These are phyloP conservation scores for Steinernema khuongi DNA, from an alignment of 1,140 invertebrate species.

Conservation along the genomic window DNA sequence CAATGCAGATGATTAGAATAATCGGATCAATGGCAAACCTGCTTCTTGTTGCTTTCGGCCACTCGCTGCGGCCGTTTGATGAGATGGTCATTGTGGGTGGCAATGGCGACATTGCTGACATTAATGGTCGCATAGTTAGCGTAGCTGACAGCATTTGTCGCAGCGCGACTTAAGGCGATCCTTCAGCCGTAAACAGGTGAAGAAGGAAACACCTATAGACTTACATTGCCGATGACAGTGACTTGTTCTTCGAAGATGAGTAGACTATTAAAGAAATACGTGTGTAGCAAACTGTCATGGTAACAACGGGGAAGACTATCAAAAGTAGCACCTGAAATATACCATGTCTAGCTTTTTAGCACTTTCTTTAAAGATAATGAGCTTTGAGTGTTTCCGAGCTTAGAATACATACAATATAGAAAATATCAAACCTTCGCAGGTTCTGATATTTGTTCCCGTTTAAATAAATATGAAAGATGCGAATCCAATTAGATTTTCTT, in stretches of 20 bases:
- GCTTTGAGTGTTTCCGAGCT: too few species aligned
- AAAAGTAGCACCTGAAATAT: constrained; percentile 32
- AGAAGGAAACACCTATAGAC: background rate
- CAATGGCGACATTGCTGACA: background rate
- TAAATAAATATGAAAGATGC: too few species aligned
- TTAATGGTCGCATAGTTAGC: constrained; percentile 36
- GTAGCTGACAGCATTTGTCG: constrained; percentile 40
- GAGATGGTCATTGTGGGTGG: background rate
- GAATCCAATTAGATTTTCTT: too few species aligned
- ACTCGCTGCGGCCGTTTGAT: constrained; percentile 27
- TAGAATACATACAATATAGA: too few species aligned
- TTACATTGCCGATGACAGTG: constrained; percentile 36
- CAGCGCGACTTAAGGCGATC: constrained; percentile 39
- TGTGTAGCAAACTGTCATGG: constrained; percentile 41
- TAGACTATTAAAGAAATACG: constrained; percentile 40
- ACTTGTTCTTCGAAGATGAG: constrained; percentile 39
- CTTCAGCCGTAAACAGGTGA: constrained; percentile 21
- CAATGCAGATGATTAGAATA: too few species aligned
- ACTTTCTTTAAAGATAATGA: too few species aligned
- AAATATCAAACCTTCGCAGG: too few species aligned
- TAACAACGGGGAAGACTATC: constrained; percentile 38
- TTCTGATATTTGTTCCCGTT: too few species aligned
- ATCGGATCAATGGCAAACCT: too few species aligned
- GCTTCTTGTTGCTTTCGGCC: constrained; percentile 39
- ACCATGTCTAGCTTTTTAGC: too few species aligned